Evolutionary conservation across 2,888 invertebrate species (phyloP), one percentile per base, ranked within the genome.

Genomic region (Chaetoderma sp.): DNA sequence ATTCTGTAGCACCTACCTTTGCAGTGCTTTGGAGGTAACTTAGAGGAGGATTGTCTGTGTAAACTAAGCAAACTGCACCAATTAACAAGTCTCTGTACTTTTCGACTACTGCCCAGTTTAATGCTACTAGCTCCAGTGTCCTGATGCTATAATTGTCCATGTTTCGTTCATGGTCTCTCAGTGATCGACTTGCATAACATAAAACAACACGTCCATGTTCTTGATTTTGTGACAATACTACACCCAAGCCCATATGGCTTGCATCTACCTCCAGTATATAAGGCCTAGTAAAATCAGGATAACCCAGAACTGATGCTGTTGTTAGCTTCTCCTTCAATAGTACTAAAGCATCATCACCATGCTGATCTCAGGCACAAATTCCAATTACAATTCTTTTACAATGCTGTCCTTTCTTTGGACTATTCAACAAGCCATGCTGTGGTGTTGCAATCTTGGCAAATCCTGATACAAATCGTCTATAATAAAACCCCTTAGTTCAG

Each of bases 21-120:
- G 70, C 69, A 23, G 71, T 63, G 44, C 65, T 42, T 10, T 68
- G 27, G 56, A 58, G n/a, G n/a, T n/a, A n/a, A n/a, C n/a, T n/a
- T n/a, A n/a, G n/a, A n/a, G 71, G 64, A 61, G 70, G 71, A 60
- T 71, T 74, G 56, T 72, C 67, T 13, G 68, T 69, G 44, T 54
- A 66, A 10, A 71, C 61, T 52, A 56, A 18, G 59, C 65, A 66
- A n/a, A 72, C 21, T 18, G n/a, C n/a, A n/a, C n/a, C n/a, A n/a
- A n/a, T n/a, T n/a, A n/a, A n/a, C n/a, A n/a, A n/a, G n/a, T n/a
- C n/a, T n/a, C n/a, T n/a, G n/a, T n/a, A n/a, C n/a, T n/a, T n/a
- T n/a, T n/a, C n/a, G n/a, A n/a, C n/a, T n/a, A n/a, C n/a, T n/a
- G n/a, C n/a, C n/a, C n/a, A n/a, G n/a, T n/a, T n/a, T n/a, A n/a